Evolutionary conservation across 1,140 invertebrate species (phyloP).

Genomic region (Proctacanthus coquilletti): DNA sequence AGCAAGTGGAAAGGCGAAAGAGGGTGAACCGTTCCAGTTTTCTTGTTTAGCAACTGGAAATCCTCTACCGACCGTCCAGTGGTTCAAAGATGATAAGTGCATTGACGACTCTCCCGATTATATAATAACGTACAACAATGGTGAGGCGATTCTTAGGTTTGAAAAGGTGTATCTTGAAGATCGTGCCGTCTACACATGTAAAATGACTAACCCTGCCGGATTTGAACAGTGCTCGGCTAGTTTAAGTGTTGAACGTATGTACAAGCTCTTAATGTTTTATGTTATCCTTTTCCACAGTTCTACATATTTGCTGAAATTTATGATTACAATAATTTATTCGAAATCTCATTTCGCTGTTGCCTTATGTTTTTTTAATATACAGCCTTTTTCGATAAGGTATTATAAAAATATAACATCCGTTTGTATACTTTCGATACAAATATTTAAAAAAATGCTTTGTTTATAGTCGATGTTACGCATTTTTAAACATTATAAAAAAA

Average conservation of each 20-base stretch:
- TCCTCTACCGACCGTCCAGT: constrained; percentile 63
- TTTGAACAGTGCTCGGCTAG: constrained; percentile 52
- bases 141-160: constrained; percentile 54
- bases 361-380: background rate
- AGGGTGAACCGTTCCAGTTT: constrained; percentile 49
- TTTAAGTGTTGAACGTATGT: constrained; percentile 58
- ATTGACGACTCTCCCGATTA: constrained; percentile 38
- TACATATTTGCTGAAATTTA: background rate
- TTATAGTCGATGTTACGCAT: too few relatives aligned
- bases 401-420: constrained; percentile 2
- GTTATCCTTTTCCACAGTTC: background rate
- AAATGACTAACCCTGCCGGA: constrained; percentile 56
- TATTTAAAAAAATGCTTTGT: too few relatives aligned
- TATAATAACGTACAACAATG: constrained; percentile 52
- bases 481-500: too few relatives aligned
- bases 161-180: constrained; percentile 44
- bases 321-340: background rate
- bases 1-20: constrained; percentile 40
- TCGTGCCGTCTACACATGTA: constrained; percentile 52
- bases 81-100: constrained; percentile 49
- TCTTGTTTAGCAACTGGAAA: constrained; percentile 56
- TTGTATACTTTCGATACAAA: too few relatives aligned
- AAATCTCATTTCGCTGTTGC: too few relatives aligned
- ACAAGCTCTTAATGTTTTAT: background rate
- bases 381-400: background rate